A percentile compares a stretch with the other conserved stretches of the same genome.
Conservation (phyloP, 92 coral and sea anemone species). For the Anthopleura xanthogrammica region DNA sequence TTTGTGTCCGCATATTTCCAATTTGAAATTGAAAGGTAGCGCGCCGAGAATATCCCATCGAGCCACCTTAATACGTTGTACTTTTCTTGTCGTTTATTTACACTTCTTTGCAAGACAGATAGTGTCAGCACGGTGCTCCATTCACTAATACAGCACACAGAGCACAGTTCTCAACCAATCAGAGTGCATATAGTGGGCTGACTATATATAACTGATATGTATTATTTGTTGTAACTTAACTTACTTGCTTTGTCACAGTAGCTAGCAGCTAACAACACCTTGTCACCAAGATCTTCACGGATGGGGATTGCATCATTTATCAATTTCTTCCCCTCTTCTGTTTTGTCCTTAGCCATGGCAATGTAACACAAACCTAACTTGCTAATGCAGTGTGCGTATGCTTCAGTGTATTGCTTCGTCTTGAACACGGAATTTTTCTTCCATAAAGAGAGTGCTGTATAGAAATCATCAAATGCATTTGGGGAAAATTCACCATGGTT, state of each 20-base stretch:
- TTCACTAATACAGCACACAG: no score
- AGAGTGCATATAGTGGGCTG: no score
- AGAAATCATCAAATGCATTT: slow-evolving; percentile 30
- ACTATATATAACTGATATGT: no score
- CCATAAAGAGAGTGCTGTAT: slow-evolving; percentile 28
- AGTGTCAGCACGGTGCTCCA: no score
- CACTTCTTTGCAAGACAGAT: no score
- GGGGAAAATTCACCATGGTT: slow-evolving; percentile 32
- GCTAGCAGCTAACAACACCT: slow-evolving; percentile 37
- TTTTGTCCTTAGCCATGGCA: slow-evolving; percentile 7
- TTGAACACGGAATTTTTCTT: background rate
- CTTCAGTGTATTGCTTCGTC: slow-evolving; percentile 8
- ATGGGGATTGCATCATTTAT: slow-evolving; percentile 30
- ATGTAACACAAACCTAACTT: slow-evolving; percentile 45
- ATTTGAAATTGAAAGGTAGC: no score
- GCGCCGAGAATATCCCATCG: no score
- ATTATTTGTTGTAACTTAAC: background rate
- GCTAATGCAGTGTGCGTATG: slow-evolving; percentile 49
- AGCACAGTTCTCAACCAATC: no score
- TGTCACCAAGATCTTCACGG: slow-evolving; percentile 14
- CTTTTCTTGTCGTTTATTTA: no score
- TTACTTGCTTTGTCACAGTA: slow-evolving; percentile 52
- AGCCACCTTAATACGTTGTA: no score
- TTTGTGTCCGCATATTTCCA: no score
- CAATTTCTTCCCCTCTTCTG: slow-evolving; percentile 11